Evolutionary conservation across 1,140 invertebrate species (phyloP).

Genomic region (Lepidostoma basale): DNA sequence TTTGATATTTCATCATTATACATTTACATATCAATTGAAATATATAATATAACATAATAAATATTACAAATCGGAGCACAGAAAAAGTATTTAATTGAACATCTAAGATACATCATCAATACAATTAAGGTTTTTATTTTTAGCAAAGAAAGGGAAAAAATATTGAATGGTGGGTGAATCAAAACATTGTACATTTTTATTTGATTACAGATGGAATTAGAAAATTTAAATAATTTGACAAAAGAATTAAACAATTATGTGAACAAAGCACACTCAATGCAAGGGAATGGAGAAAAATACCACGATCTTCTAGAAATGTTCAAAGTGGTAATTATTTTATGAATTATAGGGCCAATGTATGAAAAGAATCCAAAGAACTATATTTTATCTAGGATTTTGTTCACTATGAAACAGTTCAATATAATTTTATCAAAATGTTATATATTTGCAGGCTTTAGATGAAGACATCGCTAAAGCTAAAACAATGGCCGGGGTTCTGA

Average conservation of each 20-base stretch:
- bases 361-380: no score
- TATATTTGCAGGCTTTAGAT: not conserved
- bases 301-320: slow-evolving; percentile 2
- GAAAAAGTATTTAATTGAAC: not conserved
- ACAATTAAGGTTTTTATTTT: not conserved
- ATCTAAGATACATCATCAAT: not conserved
- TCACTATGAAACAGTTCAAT: no score
- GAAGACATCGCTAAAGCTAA: slow-evolving; percentile 8
- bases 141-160: no score
- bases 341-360: not conserved
- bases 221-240: slow-evolving; percentile 13
- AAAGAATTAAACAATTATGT: slow-evolving; percentile 1
- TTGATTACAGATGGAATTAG: not conserved
- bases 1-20: no score
- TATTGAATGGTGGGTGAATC: not conserved
- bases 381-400: no score
- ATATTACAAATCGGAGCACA: no score
- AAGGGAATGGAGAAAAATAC: slow-evolving; percentile 13
- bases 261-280: not conserved
- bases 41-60: no score
- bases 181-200: not conserved
- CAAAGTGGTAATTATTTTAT: slow-evolving; percentile 9
- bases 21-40: no score
- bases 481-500: not conserved
- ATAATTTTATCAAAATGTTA: not conserved